Conservation (phyloP, 2,113 vertebrate genomes). For the Python bivittatus region DNA sequence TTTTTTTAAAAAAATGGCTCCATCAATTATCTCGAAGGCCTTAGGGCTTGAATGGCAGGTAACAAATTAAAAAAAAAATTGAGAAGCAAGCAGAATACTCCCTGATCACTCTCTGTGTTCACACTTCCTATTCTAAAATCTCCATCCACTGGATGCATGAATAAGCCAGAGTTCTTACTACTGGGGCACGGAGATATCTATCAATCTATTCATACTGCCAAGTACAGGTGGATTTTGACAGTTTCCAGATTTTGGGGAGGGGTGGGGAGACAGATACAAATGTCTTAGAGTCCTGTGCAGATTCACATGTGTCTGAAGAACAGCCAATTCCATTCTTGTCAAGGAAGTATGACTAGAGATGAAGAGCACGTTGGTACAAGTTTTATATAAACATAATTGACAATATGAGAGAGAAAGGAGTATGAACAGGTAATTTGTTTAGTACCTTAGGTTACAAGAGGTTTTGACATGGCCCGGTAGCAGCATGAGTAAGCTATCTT, state of each 20-base stretch:
- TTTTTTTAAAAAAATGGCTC: neutral
- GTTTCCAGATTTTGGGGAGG: neutral
- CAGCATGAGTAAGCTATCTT: neutral
- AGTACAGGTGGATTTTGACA: neutral
- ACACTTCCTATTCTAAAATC: neutral
- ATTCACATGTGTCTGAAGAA: neutral
- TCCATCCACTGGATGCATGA: neutral
- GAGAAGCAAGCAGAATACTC: neutral
- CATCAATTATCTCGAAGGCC: neutral
- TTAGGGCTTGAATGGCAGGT: neutral
- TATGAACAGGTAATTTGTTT: neutral
- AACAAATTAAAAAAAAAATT: neutral
- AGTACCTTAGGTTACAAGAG: neutral
- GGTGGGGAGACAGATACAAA: neutral
- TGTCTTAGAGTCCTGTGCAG: neutral
- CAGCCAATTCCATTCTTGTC: neutral
- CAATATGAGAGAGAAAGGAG: neutral
- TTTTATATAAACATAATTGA: neutral
- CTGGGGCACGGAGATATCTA: neutral
- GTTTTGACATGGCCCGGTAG: neutral
- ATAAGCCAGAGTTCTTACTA: neutral
- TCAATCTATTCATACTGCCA: neutral
- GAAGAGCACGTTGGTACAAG: neutral
- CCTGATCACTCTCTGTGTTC: neutral
- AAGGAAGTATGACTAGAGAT: neutral